Percentiles rank a stretch among this genome's conserved stretches.
Conservation (phyloP, 2,113 vertebrate genomes). For the Caretta caretta region DNA sequence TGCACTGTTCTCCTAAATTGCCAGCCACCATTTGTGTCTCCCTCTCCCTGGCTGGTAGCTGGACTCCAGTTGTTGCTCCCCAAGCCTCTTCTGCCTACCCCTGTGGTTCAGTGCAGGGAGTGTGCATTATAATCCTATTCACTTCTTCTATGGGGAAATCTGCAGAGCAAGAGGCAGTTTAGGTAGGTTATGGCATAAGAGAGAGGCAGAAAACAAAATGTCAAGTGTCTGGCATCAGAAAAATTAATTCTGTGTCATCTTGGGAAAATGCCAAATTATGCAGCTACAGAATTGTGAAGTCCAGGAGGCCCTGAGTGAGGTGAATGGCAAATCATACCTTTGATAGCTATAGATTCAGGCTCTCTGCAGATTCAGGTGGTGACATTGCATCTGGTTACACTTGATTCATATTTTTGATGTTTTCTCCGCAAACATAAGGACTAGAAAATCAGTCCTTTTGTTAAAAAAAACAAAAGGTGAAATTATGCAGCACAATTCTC, state of each 20-base stretch:
- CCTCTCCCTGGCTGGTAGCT: too few species aligned
- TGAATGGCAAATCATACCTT: not conserved
- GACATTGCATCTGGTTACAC: not conserved
- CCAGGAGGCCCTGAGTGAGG: not conserved
- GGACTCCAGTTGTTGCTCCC: too few species aligned
- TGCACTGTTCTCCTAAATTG: too few species aligned
- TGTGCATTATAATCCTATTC: too few species aligned
- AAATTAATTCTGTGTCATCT: not conserved
- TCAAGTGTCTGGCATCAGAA: not conserved
- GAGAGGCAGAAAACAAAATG: not conserved
- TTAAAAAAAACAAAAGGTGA: not conserved
- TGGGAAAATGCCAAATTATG: not conserved
- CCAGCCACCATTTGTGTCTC: too few species aligned
- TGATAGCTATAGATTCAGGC: not conserved
- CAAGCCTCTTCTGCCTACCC: too few species aligned
- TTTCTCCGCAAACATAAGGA: not conserved
- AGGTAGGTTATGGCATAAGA: not conserved
- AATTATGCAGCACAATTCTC: not conserved
- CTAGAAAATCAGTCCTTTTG: not conserved
- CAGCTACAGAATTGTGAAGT: not conserved
- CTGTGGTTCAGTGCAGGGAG: too few species aligned
- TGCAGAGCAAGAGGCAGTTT: too few species aligned
- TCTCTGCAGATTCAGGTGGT: not conserved
- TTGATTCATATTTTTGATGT: not conserved
- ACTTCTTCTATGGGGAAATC: too few species aligned